Evolutionary conservation across 2,888 invertebrate species (phyloP).

Genomic region (Caenorhabditis auriculariae): DNA sequence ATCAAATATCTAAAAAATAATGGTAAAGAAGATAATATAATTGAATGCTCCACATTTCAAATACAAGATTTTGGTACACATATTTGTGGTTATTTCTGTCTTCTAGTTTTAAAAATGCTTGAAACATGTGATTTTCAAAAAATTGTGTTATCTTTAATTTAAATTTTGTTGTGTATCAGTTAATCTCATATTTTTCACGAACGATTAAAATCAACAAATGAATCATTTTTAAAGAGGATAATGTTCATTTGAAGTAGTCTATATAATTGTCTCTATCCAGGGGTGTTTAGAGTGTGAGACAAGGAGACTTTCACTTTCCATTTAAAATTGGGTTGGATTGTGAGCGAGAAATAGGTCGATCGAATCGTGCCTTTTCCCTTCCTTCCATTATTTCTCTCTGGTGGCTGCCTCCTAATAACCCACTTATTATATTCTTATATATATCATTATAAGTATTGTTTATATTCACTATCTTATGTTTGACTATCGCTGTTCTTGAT

Average conservation of each 20-base stretch:
- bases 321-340: slow-evolving; percentile 22
- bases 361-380: slow-evolving; percentile 22
- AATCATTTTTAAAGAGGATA: slow-evolving; percentile 34
- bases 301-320: slow-evolving; percentile 19
- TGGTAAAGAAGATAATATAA: slow-evolving; percentile 13
- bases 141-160: slow-evolving; percentile 22
- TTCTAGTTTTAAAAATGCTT: slow-evolving; percentile 22
- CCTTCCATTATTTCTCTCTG: slow-evolving; percentile 30
- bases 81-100: slow-evolving; percentile 19
- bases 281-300: slow-evolving; percentile 20
- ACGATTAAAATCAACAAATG: slow-evolving; percentile 21
- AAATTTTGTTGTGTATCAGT: slow-evolving; percentile 11
- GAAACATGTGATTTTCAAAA: slow-evolving; percentile 19
- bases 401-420: slow-evolving; percentile 14
- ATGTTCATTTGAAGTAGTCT: slow-evolving; percentile 32
- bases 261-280: slow-evolving; percentile 27
- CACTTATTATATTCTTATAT: slow-evolving; percentile 6
- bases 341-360: slow-evolving; percentile 31
- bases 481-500: too few relatives aligned
- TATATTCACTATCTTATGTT: slow-evolving; percentile 14
- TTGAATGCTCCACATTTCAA: too few relatives aligned
- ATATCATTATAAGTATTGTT: slow-evolving; percentile 15
- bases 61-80: slow-evolving; percentile 18
- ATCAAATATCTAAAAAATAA: slow-evolving; percentile 20
- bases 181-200: slow-evolving; percentile 22